A percentile compares a stretch with the other conserved stretches of the same genome.
These are phyloP conservation scores for Carcinoscorpius rotundicauda DNA, from an alignment of 1,140 invertebrate genomes.

Conservation along the genomic window DNA sequence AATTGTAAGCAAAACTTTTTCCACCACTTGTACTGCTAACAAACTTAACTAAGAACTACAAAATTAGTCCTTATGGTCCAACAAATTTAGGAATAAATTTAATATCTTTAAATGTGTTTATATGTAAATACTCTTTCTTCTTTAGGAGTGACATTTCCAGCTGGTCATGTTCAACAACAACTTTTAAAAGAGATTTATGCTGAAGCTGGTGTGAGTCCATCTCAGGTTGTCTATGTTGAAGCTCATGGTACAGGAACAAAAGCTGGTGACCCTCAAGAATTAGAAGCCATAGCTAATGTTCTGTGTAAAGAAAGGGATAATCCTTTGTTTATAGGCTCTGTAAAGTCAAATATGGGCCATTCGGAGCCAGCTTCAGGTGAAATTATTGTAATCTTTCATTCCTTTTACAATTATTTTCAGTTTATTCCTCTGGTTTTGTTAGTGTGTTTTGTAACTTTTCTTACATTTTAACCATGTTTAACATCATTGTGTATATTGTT, in stretches of 20 bases:
- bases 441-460: not conserved
- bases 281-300: constrained; percentile 80
- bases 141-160: constrained; percentile 36
- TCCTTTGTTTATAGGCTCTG: constrained; percentile 81
- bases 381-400: not conserved
- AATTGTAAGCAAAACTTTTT: too few species aligned
- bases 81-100: too few species aligned
- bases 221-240: constrained; percentile 33
- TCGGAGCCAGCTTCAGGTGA: constrained; percentile 71
- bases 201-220: constrained; percentile 31
- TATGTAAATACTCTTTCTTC: not conserved
- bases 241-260: constrained; percentile 46
- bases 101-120: too few species aligned
- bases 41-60: too few species aligned
- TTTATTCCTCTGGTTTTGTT: constrained; percentile 23
- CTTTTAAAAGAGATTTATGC: constrained; percentile 31
- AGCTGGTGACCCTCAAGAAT: constrained; percentile 87
- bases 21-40: too few species aligned
- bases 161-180: constrained; percentile 26
- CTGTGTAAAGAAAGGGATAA: constrained; percentile 70
- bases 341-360: constrained; percentile 98
- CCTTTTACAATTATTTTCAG: constrained; percentile 23
- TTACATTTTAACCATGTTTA: too few species aligned
- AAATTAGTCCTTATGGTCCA: too few species aligned
- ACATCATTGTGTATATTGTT: not conserved